Evolutionary conservation across 2,113 vertebrate genomes (phyloP).

Genomic region (Guaruba guarouba): DNA sequence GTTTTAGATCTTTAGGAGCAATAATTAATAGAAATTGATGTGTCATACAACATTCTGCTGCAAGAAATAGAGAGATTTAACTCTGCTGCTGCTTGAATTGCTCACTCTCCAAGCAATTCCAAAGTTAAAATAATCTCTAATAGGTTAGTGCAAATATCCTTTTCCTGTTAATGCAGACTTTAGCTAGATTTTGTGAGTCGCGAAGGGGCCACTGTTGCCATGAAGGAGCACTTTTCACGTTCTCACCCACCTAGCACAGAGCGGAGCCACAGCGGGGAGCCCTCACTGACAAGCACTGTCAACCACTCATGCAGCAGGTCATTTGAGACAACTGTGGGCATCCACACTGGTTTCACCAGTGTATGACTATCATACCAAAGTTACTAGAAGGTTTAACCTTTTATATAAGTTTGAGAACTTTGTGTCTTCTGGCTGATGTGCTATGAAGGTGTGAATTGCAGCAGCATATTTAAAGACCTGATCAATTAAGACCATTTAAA

Average conservation of each 20-base stretch:
- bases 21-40: neutral
- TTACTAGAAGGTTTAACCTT: neutral
- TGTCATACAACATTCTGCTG: neutral
- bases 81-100: neutral
- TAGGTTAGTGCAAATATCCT: neutral
- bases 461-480: neutral
- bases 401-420: neutral
- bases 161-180: neutral
- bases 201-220: neutral
- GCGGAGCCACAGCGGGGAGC: accelerated
- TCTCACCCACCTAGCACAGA: neutral
- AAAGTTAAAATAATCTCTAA: neutral
- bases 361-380: neutral
- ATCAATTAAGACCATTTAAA: neutral
- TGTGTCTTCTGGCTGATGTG: neutral
- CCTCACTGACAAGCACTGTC: neutral
- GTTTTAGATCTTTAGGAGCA: neutral
- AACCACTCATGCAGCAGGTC: neutral
- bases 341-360: neutral
- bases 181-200: neutral
- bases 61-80: neutral
- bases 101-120: neutral
- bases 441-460: neutral
- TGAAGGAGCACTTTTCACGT: neutral
- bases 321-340: neutral